Evolutionary conservation across 2,888 invertebrate species (phyloP).

Genomic region (Panorpa germanica): DNA sequence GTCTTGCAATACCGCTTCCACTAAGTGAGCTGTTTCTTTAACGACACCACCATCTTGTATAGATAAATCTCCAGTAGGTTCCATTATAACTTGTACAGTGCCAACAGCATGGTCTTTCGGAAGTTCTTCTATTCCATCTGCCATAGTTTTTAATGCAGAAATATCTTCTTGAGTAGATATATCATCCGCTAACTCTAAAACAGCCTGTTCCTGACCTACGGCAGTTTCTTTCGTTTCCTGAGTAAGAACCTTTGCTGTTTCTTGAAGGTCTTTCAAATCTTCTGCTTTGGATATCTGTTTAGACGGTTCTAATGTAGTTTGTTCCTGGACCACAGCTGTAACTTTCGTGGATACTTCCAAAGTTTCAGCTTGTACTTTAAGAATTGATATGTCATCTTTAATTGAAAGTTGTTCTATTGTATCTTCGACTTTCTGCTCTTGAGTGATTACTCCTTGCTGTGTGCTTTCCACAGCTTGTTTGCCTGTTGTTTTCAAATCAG

Average conservation of each 20-base stretch:
- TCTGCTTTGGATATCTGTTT: no score
- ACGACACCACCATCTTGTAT: conserved; percentile 6
- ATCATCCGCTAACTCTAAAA: conserved; percentile 15
- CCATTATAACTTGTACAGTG: conserved; percentile 9
- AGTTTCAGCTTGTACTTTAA: conserved; percentile 11
- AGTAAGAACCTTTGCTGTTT: no score
- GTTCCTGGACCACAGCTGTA: conserved; percentile 15
- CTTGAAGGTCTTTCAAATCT: no score
- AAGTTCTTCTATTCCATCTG: conserved; percentile 11
- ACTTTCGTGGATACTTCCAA: conserved; percentile 11
- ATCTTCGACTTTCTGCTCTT: conserved; percentile 2
- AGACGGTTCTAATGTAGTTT: no score
- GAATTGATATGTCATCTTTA: no score
- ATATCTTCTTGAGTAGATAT: conserved; percentile 14
- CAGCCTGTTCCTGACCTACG: no score
- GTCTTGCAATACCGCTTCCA: conserved; percentile 20
- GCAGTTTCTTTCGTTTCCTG: no score
- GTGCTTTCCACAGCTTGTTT: conserved; percentile 18
- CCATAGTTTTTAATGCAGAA: conserved; percentile 10
- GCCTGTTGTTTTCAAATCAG: conserved; percentile 16
- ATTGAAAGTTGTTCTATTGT: conserved; percentile 1
- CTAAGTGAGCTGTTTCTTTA: no score
- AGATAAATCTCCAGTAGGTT: conserved; percentile 4
- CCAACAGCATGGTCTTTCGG: conserved; percentile 9
- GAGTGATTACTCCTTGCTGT: conserved; percentile 16